Percentiles rank a stretch among this genome's conserved stretches.
Evolutionary conservation across 2,113 vertebrate species (phyloP).

Genomic region (Notechis scutatus): DNA sequence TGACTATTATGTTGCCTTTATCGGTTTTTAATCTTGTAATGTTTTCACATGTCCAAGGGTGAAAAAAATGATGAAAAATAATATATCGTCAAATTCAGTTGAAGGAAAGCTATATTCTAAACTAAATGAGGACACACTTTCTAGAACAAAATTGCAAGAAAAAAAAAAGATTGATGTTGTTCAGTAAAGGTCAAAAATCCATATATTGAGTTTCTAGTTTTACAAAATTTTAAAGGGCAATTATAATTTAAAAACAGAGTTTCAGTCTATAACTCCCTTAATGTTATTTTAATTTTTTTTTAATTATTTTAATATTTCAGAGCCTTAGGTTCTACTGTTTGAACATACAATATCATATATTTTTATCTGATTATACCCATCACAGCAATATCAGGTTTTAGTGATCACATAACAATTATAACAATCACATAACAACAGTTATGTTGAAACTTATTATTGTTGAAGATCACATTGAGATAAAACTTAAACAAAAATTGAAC

Average conservation of each 20-base stretch:
- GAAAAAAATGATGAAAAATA: not conserved
- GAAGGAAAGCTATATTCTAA: not conserved
- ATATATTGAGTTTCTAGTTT: not conserved
- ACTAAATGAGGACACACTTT: not conserved
- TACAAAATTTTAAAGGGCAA: not conserved
- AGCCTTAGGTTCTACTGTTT: constrained; percentile 29
- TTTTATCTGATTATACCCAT: not conserved
- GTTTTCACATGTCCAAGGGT: not conserved
- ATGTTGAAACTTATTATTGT: constrained; percentile 63
- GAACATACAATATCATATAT: constrained; percentile 15
- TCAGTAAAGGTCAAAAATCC: not conserved
- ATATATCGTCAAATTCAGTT: not conserved
- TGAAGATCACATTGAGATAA: constrained; percentile 45
- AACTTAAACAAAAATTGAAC: not conserved
- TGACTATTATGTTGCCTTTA: not conserved
- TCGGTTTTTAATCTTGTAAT: not conserved
- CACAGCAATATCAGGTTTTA: not conserved
- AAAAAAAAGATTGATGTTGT: not conserved
- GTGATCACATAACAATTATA: not conserved
- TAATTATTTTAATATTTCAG: not conserved
- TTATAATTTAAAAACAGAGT: not conserved
- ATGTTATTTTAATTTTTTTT: constrained; percentile 11
- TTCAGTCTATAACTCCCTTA: constrained; percentile 34
- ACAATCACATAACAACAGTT: too few relatives aligned
- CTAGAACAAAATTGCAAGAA: not conserved